Base-by-base conservation (phyloP, 64 coral and sea anemone genomes). In the Anthopleura sola region DNA sequence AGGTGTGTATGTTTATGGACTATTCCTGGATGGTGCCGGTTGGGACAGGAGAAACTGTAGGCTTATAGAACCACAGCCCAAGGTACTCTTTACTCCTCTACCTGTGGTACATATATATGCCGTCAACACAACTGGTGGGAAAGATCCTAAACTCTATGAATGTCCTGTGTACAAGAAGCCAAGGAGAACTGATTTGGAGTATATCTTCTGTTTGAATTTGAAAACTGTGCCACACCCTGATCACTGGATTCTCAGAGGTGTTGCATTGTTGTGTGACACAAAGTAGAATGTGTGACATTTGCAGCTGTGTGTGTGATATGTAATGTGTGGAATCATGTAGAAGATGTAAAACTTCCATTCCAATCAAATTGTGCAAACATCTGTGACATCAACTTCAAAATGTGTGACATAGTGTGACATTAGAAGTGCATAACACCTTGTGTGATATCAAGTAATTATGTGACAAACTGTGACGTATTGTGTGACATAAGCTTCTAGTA, bases 91-190 rank as follows among this genome's bases (percentile, higher is more conserved):
- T 32, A 92, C 97, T 0, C 89, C 90, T 20, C 44, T 99, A 16
- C 97, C 97, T 0, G 97, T 94, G 49, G 97, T 94, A 2, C 97
- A 99, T 34, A 31, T 99, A 32, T 99, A 94, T 55, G 97, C 97
- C 0, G 90, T 99, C 3, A 99, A 99, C 60, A 94, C 97, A 6
- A 94, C 97, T 1, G 86, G 82, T 9, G 87, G 84, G 19, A 88
- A 87, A 81, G 97, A 99, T 55, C 87, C 74, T 5, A 88, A 85
- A 24, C 88, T 94, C 47, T 99, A 99, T 53, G 97, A 99, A 51
- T 99, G 97, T 24, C 97, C 97, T 69, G 97, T 99, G 20, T 99
- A 99, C 84, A 99, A 99, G 84, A 99, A 99, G 38, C 97, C 97
- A 19, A 82, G 93, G 37, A 84, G 97, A 29, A 99, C 97, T 0